phyloP scores from a whole-genome alignment of 2,113 vertebrate species.

The Odocoileus hemionus region DNA sequence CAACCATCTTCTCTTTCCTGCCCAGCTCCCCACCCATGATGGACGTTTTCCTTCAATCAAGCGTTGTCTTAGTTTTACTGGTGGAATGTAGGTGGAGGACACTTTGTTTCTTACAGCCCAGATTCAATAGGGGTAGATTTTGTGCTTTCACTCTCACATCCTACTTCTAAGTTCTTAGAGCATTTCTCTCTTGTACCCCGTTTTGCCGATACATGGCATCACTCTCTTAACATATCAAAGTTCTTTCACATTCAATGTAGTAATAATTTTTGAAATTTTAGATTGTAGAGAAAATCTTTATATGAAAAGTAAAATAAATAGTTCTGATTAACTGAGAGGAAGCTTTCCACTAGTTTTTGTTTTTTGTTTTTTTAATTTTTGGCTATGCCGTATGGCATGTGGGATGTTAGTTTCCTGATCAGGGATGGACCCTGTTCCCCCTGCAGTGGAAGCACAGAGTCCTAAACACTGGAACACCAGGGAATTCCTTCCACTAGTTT shows the following conservation, averaged over 20 bases:
- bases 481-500: background rate
- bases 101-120: background rate
- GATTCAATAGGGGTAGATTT: background rate
- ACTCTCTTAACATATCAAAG: background rate
- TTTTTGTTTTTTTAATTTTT: background rate
- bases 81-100: background rate
- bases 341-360: background rate
- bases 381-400: background rate
- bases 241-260: background rate
- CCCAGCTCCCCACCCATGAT: background rate
- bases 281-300: background rate
- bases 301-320: slow-evolving; percentile 18
- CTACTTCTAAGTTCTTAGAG: background rate
- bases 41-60: background rate
- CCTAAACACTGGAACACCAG: background rate
- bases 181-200: background rate
- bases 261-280: background rate
- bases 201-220: background rate
- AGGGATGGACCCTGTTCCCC: background rate
- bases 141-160: background rate
- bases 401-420: background rate
- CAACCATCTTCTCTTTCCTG: background rate
- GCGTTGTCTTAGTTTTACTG: background rate
- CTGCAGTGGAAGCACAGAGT: background rate
- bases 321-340: slow-evolving; percentile 3